phyloP scores from a whole-genome alignment of 2,113 vertebrate species.

The Sapayoa aenigma region DNA sequence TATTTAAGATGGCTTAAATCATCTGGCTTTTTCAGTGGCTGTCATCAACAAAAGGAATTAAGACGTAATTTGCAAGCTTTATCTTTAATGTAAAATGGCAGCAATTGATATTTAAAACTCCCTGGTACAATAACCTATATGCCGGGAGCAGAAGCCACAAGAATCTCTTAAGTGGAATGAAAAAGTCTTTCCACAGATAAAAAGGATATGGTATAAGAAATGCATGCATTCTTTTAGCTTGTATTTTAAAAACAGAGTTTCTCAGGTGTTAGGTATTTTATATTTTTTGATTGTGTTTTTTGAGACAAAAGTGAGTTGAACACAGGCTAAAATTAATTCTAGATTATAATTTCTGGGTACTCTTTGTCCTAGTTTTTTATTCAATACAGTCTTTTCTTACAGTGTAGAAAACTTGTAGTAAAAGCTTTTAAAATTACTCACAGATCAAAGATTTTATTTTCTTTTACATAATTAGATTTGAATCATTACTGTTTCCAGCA shows the following conservation, averaged over 20 bases:
- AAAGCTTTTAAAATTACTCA: background rate
- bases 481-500: background rate
- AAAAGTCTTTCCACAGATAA: background rate
- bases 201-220: background rate
- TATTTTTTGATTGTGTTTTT: background rate
- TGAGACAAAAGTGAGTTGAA: background rate
- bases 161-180: background rate
- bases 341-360: background rate
- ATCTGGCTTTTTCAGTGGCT: conserved; percentile 38
- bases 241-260: background rate
- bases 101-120: conserved; percentile 67
- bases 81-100: conserved; percentile 69
- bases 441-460: conserved; percentile 26
- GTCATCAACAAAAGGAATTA: conserved; percentile 72
- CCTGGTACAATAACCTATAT: background rate
- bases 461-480: background rate
- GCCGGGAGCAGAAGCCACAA: conserved; percentile 9
- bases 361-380: background rate
- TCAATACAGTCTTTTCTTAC: background rate
- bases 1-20: conserved; percentile 66
- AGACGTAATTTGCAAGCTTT: conserved; percentile 65
- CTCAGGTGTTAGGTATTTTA: background rate
- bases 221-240: background rate
- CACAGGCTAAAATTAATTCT: background rate
- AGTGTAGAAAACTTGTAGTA: background rate